Evolutionary conservation across 2,797 vertebrate genomes (phyloP).

Genomic region (Fistularia tabacaria): DNA sequence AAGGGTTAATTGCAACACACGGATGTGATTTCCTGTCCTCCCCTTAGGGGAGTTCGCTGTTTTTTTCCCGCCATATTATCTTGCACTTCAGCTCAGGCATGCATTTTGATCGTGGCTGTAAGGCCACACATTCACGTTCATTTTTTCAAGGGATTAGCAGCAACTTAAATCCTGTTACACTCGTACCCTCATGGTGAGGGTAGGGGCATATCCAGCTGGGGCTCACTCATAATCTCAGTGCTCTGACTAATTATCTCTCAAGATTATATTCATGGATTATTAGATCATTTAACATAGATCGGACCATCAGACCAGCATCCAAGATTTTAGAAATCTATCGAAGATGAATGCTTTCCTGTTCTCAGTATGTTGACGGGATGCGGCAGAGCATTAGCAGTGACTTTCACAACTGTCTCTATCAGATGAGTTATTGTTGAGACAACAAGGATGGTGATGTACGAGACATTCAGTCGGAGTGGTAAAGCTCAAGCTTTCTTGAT

Average conservation of each 20-base stretch:
- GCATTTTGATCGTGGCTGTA: conserved; percentile 32
- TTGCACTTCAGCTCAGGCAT: conserved; percentile 17
- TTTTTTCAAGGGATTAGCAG: conserved; percentile 45
- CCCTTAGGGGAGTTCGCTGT: conserved; percentile 15
- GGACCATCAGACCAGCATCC: conserved; percentile 43
- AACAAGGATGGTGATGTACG: conserved; percentile 27
- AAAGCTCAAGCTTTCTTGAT: conserved; percentile 6
- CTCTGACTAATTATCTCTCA: conserved; percentile 58
- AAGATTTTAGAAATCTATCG: conserved; percentile 25
- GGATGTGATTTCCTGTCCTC: conserved; percentile 28
- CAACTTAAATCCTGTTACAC: conserved; percentile 55
- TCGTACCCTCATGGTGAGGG: conserved; percentile 34
- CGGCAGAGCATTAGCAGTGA: conserved; percentile 6
- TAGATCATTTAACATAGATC: conserved; percentile 51
- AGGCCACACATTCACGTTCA: conserved; percentile 26
- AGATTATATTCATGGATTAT: conserved; percentile 60
- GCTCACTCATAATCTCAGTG: conserved; percentile 46
- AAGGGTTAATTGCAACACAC: too few relatives aligned
- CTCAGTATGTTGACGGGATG: conserved; percentile 15
- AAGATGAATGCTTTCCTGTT: conserved; percentile 9
- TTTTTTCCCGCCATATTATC: conserved; percentile 16
- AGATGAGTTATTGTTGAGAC: conserved; percentile 27
- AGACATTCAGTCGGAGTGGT: conserved; percentile 4
- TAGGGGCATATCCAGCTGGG: conserved; percentile 42
- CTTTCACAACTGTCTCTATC: conserved; percentile 2